phyloP scores from a whole-genome alignment of 2,113 vertebrate species.

The Pteropus alecto region DNA sequence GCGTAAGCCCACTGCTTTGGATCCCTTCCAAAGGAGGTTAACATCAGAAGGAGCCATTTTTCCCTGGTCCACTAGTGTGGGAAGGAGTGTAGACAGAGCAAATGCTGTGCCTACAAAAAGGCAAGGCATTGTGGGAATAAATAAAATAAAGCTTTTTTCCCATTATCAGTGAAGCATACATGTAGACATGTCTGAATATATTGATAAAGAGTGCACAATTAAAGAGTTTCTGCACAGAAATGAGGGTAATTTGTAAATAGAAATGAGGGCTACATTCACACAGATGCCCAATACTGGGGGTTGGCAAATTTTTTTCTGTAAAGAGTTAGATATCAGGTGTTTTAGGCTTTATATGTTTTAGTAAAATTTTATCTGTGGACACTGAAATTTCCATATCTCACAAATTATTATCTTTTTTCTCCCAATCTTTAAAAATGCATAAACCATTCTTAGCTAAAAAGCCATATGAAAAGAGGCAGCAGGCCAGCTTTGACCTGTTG shows the following conservation, averaged over 20 bases:
- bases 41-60: not conserved
- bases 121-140: not conserved
- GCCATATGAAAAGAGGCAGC: not conserved
- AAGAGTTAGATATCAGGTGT: not conserved
- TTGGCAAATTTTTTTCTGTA: not conserved
- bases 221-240: not conserved
- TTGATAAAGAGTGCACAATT: not conserved
- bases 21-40: not conserved
- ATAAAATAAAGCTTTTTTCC: not conserved
- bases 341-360: not conserved
- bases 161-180: not conserved
- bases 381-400: not conserved
- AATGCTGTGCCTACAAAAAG: not conserved
- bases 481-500: not conserved
- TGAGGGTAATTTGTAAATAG: not conserved
- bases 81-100: not conserved
- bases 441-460: not conserved
- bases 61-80: not conserved
- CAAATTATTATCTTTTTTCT: not conserved
- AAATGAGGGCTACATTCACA: not conserved
- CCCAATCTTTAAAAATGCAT: not conserved
- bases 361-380: conserved; percentile 40
- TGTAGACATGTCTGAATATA: not conserved
- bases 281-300: not conserved
- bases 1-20: not conserved